A percentile compares a stretch with the other conserved stretches of the same genome.
Conservation (phyloP, 2,797 vertebrate species). For the Clamator glandarius region DNA sequence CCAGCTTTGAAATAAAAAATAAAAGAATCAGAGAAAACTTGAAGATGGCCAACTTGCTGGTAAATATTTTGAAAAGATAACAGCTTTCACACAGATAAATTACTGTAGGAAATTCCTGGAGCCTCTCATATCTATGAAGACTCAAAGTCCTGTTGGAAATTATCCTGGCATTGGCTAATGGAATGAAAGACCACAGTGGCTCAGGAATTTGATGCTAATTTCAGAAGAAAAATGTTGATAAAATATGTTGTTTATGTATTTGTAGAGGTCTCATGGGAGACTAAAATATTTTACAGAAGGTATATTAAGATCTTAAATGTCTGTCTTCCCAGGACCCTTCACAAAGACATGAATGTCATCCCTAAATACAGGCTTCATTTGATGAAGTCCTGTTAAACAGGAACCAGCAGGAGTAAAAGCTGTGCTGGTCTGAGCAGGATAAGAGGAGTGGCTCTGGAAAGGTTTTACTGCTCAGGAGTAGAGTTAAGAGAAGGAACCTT, state of each 20-base stretch:
- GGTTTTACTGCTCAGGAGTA: background rate
- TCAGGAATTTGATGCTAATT: background rate
- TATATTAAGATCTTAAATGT: background rate
- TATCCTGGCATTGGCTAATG: background rate
- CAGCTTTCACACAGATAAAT: background rate
- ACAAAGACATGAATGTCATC: background rate
- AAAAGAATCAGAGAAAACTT: background rate
- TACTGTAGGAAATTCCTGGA: background rate
- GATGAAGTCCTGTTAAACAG: background rate
- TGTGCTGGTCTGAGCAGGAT: background rate
- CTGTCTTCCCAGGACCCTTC: background rate
- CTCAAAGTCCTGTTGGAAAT: conserved; percentile 8
- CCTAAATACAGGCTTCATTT: background rate
- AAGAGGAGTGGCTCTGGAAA: background rate
- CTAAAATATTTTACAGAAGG: background rate
- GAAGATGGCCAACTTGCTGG: background rate
- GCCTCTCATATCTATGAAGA: fast-evolving
- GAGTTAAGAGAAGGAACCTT: background rate
- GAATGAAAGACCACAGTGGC: background rate
- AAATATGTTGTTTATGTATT: background rate
- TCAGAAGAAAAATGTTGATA: background rate
- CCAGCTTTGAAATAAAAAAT: background rate
- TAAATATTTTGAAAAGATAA: background rate
- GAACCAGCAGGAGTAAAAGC: background rate
- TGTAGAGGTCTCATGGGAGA: background rate